These are phyloP conservation scores for Conger conger DNA, from an alignment of 2,113 vertebrate species.

Conservation along the genomic window DNA sequence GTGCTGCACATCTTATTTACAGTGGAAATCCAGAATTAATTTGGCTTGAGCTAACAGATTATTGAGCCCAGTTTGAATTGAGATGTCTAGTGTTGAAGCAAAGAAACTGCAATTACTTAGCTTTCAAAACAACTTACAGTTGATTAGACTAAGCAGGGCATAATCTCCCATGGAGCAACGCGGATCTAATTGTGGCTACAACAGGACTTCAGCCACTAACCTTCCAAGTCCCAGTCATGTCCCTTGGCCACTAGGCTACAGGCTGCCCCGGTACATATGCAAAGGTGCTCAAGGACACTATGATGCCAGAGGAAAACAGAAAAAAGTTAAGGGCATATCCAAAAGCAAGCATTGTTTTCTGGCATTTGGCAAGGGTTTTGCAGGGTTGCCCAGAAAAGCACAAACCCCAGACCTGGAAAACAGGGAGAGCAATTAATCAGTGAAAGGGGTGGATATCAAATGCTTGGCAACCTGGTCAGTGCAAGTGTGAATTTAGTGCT, in stretches of 20 bases:
- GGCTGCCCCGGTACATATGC: no score
- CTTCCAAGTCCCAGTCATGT: no score
- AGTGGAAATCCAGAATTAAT: neutral
- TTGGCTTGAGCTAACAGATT: neutral
- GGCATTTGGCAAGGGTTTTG: neutral
- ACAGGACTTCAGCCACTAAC: no score
- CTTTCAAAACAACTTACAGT: no score
- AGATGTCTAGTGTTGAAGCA: neutral
- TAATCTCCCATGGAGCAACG: no score
- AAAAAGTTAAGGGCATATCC: constrained; percentile 46
- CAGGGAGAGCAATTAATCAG: constrained; percentile 73
- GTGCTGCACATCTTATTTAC: neutral
- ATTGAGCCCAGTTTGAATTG: neutral
- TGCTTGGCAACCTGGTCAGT: constrained; percentile 57
- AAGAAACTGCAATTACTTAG: no score
- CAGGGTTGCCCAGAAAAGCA: constrained; percentile 12
- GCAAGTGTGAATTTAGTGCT: constrained; percentile 54
- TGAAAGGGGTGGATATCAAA: constrained; percentile 63
- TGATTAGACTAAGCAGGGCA: no score
- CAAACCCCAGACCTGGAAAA: constrained; percentile 52
- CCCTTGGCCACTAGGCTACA: no score
- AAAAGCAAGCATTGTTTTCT: neutral
- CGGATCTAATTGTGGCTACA: no score
- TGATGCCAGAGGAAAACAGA: constrained; percentile 16
- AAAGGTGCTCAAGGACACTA: no score